Conservation (phyloP, 1,140 invertebrate genomes). For the Agrypnia vestita region DNA sequence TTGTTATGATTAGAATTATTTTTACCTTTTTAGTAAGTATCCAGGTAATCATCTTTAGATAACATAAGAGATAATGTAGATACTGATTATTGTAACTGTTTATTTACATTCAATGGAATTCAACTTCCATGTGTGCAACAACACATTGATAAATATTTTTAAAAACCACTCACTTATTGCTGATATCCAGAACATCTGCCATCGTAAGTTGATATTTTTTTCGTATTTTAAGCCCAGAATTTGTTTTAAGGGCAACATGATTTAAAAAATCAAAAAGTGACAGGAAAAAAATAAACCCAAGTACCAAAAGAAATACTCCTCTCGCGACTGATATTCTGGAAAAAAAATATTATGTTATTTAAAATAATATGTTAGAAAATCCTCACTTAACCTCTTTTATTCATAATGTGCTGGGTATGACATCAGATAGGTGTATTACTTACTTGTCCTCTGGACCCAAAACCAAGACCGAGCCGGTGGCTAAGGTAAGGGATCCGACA, state of each 20-base stretch:
- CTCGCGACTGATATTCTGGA: constrained; percentile 73
- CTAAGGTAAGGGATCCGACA: constrained; percentile 64
- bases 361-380: background rate
- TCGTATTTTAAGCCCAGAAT: constrained; percentile 72
- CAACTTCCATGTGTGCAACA: no score
- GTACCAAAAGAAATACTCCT: constrained; percentile 73
- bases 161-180: constrained; percentile 77
- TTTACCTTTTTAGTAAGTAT: no score
- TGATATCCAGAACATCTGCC: constrained; percentile 79
- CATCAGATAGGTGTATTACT: constrained; percentile 30
- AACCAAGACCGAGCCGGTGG: constrained; percentile 65
- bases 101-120: no score
- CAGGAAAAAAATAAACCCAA: constrained; percentile 78
- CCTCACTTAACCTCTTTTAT: constrained; percentile 21
- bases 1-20: no score
- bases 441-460: constrained; percentile 69
- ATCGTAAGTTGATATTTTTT: constrained; percentile 76
- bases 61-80: no score
- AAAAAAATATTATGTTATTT: constrained; percentile 19
- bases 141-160: no score
- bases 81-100: no score
- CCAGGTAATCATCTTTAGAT: no score
- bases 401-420: constrained; percentile 8
- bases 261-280: constrained; percentile 77
- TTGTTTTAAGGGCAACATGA: constrained; percentile 74